Percentiles rank a stretch among this genome's conserved stretches.
phyloP scores from a whole-genome alignment of 2,888 invertebrate genomes.

The Lasioglossum lativentre region DNA sequence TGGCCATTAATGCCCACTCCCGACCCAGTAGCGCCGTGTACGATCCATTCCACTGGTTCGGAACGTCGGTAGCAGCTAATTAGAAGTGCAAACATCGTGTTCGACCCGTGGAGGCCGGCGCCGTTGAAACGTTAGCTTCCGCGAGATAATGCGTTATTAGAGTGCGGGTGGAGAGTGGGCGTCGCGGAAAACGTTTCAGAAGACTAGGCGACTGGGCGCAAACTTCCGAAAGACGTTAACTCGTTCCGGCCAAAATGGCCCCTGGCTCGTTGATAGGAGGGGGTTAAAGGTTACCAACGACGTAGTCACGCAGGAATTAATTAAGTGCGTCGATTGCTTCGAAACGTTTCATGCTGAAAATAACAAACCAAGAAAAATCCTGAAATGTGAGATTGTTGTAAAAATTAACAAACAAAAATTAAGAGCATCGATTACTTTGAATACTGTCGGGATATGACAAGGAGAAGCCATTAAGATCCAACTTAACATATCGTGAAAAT shows the following conservation, averaged over 20 bases:
- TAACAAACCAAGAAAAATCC: neutral
- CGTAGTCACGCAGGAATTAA: neutral
- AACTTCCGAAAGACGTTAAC: slow-evolving; percentile 67
- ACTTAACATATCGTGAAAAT: neutral
- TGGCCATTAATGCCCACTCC: slow-evolving; percentile 3
- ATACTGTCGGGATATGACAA: too few species aligned
- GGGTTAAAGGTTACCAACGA: neutral
- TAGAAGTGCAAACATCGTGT: slow-evolving; percentile 33
- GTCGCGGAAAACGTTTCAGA: slow-evolving; percentile 33
- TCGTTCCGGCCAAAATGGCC: slow-evolving; percentile 61
- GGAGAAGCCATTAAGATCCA: neutral
- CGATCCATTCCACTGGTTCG: slow-evolving; percentile 15
- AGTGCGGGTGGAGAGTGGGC: slow-evolving; percentile 6
- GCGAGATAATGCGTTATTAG: slow-evolving; percentile 48
- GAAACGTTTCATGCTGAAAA: neutral
- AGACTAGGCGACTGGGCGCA: slow-evolving; percentile 38
- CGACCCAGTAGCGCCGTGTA: neutral
- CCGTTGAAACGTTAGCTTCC: neutral
- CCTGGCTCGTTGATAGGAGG: neutral
- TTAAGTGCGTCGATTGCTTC: neutral
- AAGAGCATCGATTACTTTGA: too few species aligned
- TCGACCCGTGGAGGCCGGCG: slow-evolving; percentile 18
- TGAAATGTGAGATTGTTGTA: neutral
- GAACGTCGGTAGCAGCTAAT: slow-evolving; percentile 33
- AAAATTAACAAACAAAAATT: too few species aligned